These are phyloP conservation scores for Blastobasis adustella DNA, from an alignment of 2,888 invertebrate species.

Conservation along the genomic window DNA sequence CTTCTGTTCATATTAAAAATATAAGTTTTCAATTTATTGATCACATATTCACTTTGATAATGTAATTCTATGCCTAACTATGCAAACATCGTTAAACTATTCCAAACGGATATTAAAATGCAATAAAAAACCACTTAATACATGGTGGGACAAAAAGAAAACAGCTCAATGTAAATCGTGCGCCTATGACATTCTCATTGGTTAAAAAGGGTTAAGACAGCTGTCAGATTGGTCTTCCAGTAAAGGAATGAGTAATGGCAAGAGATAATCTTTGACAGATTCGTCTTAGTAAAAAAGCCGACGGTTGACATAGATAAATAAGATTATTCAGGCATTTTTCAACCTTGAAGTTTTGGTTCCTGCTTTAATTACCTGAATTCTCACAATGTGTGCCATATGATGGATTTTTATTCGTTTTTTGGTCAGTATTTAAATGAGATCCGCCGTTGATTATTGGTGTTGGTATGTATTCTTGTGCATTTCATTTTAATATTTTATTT, in stretches of 20 bases:
- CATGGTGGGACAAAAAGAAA: constrained; percentile 36
- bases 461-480: not conserved
- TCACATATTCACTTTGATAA: no score
- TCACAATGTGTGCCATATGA: constrained; percentile 59
- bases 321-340: constrained; percentile 62
- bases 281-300: constrained; percentile 69
- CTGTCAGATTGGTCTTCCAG: constrained; percentile 65
- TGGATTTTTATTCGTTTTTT: constrained; percentile 24
- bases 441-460: constrained; percentile 7
- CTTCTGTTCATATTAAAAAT: no score
- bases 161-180: constrained; percentile 52
- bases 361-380: constrained; percentile 70
- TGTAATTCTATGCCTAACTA: no score
- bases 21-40: no score
- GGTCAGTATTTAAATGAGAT: constrained; percentile 10
- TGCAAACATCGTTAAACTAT: not conserved
- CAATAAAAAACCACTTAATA: constrained; percentile 49
- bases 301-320: constrained; percentile 69
- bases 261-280: constrained; percentile 72
- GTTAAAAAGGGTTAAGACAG: constrained; percentile 73
- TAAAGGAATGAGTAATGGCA: constrained; percentile 66
- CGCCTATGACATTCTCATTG: constrained; percentile 67
- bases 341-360: constrained; percentile 52
- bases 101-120: constrained; percentile 38
- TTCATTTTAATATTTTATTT: not conserved